These are phyloP conservation scores for Galaxias olidus DNA, from an alignment of 2,797 vertebrate species.

Conservation along the genomic window DNA sequence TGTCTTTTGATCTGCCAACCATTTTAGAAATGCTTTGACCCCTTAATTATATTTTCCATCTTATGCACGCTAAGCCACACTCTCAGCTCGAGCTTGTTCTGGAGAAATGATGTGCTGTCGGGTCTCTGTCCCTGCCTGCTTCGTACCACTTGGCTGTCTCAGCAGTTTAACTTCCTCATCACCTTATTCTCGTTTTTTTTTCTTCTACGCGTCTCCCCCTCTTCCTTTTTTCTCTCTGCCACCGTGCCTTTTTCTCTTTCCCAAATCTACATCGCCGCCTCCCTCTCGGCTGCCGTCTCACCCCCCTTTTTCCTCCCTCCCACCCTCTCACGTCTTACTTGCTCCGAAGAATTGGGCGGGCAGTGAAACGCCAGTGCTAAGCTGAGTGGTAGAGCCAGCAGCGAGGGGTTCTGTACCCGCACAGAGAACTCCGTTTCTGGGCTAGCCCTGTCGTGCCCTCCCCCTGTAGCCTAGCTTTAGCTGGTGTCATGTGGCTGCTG, in stretches of 20 bases:
- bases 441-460: slow-evolving; percentile 21
- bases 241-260: background rate
- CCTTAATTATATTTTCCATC: no score
- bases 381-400: slow-evolving; percentile 19
- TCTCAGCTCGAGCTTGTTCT: no score
- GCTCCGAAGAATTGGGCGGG: slow-evolving; percentile 44
- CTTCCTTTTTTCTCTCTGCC: slow-evolving; percentile 7
- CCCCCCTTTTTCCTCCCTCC: slow-evolving; percentile 37
- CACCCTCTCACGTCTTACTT: slow-evolving; percentile 46
- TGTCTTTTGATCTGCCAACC: background rate
- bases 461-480: slow-evolving; percentile 17
- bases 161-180: background rate
- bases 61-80: no score
- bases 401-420: background rate
- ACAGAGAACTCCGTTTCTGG: slow-evolving; percentile 14
- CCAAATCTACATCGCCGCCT: slow-evolving; percentile 2
- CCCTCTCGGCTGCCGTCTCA: slow-evolving; percentile 10
- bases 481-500: slow-evolving; percentile 75
- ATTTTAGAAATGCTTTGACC: no score
- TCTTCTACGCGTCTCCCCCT: slow-evolving; percentile 15
- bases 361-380: slow-evolving; percentile 38
- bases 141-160: no score
- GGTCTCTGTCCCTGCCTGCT: no score
- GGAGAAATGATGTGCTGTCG: no score
- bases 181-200: slow-evolving; percentile 13